Base-by-base conservation (phyloP, 2,888 invertebrate species). In the Steromphala cineraria region DNA sequence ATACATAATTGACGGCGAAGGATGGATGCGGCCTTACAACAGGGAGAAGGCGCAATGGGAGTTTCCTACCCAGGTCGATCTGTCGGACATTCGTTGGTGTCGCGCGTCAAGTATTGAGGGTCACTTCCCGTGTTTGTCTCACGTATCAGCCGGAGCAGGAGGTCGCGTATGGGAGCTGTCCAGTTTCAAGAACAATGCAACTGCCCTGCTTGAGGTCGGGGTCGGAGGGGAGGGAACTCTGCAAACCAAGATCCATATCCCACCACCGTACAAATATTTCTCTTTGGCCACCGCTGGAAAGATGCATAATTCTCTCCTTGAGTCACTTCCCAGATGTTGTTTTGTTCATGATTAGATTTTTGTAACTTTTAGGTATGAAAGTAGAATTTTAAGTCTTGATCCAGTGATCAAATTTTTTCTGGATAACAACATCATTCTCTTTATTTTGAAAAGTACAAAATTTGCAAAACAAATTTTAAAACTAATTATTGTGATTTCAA, bases 31-130 rank as follows among this genome's bases (percentile, higher is more conserved):
- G 13, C 56, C 53, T n/a, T 71, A 79, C 55, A 24, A 75, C n/a
- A 40, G 28, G 53, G 79, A 77, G 53, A 67, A 40, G n/a, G 31
- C 67, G 21, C 19, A 67, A 8, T 82, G 82, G 82, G 76, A 75
- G 52, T 36, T 62, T 36, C 52, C 40, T 1, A 55, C 55, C 0
- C 62, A 79, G 24, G 79, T 81, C 17, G 78, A 82, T 55, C 62
- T 82, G 21, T 80, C 82, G 4, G 71, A 79, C 74, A 74, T 82
- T 17, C 46, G 78, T 56, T 76, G 76, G 80, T 82, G 79, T 53
- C 78, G 81, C 0, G 76, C 81, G 13, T 53, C 79, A n/a, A 53
- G 79, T n/a, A 36, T 67, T 1, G 76, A 81, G n/a, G 53, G 75
- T 4, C 67, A 77, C 62, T 79, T 79, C 46, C 82, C 82, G 0